Base-by-base conservation (phyloP, 23 tunicate genomes). In the Trididemnum miniatum region DNA sequence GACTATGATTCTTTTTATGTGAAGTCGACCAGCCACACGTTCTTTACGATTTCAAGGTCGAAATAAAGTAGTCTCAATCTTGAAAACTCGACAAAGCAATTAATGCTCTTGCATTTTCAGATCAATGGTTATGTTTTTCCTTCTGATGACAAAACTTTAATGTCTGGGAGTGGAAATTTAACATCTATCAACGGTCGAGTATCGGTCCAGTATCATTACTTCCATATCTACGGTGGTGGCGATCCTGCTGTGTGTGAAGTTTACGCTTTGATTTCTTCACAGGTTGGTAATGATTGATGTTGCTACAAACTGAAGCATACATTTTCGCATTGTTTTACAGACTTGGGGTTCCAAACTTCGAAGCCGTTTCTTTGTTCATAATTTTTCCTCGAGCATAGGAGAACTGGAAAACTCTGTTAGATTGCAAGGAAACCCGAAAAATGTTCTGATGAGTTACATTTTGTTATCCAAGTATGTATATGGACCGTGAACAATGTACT, bases 371-470 rank as follows among this genome's bases (percentile, higher is more conserved):
- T 31, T 32, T 9, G n/a, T 69, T n/a, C 31, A 69, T n/a, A 9
- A 69, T 5, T 69, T 69, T n/a, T 69, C 75, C 4, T 9, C 15
- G 4, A n/a, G n/a, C n/a, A 32, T 32, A 5, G 39, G 75, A 29
- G 39, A 69, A 3, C n/a, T 69, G 37, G 22, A 28, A 20, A 69
- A 69, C 75, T 5, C 75, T 3, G 75, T 69, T 3, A 69, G 75
- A 31, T n/a, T 69, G 38, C 39, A 69, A 31, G 75, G 75, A 69
- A 69, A n/a, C 3, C 39, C 75, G 3, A 35, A 31, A 69, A 32
- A 34, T n/a, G 38, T 69, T 7, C 37, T 69, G 20, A 69, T 69
- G 75, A 37, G 75, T 5, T 69, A 69, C 75, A 31, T 31, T 69
- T 37, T 69, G 20, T 37, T 69, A 3, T 69, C 75, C 37, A 69